These are phyloP conservation scores for Diacarnus erythraeanus DNA, from an alignment of 37 sponge, comb jelly and placozoan genomes.

Conservation along the genomic window DNA sequence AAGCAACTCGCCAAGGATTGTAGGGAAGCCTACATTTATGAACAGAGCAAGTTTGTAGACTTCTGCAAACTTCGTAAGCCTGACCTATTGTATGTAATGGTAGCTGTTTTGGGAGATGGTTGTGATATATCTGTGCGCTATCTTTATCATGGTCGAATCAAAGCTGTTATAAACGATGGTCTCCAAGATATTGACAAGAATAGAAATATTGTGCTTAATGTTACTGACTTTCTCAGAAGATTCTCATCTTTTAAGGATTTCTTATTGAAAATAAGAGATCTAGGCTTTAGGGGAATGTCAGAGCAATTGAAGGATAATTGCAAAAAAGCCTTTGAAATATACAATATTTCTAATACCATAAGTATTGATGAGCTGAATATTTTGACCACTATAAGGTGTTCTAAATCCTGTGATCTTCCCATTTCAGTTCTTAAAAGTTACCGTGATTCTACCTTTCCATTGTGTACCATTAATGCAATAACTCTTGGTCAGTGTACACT, in stretches of 20 bases:
- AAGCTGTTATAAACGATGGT: neutral
- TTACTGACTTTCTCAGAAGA: neutral
- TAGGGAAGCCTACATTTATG: neutral
- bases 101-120: neutral
- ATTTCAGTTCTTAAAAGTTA: neutral
- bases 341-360: neutral
- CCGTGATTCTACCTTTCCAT: neutral
- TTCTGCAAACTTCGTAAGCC: neutral
- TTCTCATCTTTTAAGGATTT: neutral
- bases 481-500: neutral
- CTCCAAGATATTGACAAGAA: neutral
- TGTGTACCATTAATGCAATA: neutral
- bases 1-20: neutral
- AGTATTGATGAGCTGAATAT: neutral
- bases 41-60: too few relatives aligned
- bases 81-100: neutral
- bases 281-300: neutral
- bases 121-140: neutral
- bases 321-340: neutral
- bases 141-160: conserved; percentile 1
- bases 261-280: neutral
- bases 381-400: neutral
- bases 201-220: too few relatives aligned
- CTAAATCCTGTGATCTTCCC: neutral
- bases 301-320: neutral